Base-by-base conservation (phyloP, 2,113 vertebrate species). In the Aspidoscelis tigris region DNA sequence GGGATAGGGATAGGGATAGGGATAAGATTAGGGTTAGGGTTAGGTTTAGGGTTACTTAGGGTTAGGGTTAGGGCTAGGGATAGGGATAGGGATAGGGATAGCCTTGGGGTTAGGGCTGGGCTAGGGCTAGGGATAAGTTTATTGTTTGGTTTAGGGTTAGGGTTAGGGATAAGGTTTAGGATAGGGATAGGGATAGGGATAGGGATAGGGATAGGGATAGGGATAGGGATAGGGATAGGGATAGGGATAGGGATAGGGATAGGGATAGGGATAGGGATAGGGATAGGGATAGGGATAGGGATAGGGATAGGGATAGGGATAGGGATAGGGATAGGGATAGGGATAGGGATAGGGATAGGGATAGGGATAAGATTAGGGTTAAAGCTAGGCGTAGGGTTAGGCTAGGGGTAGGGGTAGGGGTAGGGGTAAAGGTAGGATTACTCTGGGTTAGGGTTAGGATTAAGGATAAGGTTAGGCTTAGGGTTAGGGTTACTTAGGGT, bases 221-320 rank as follows among this genome's bases (percentile, higher is more conserved):
- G 72, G 71, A 12, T 22, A 12, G 65, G 21, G 65, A 11, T 22
- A 11, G 18, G 65, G 65, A 5, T 22, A 20, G 18, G 65, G 65
- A 21, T 66, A 20, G 22, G 65, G 11, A 21, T 66, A 20, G 22
- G 65, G 65, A 21, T 66, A 20, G 5, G 65, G 65, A 21, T 66
- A 20, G 16, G 65, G 65, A 21, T 66, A 20, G 22, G 65, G 65
- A 5, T 66, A 20, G 22, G 65, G 65, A 21, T 66, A 20, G 21
- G 65, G 65, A 20, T 66, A 66, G 65, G 65, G 65, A 11, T 76
- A 76, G 72, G 82, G 72, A 10, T 76, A 64, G 82, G 82, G 72
- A 64, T 76, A 76, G 82, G 70, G 72, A 76, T 61, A 64, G 82
- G 82, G 44, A 64, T 75, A 76, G 82, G 71, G 44, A 76, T 65